These are phyloP conservation scores for Platygyra sinensis DNA, from an alignment of 64 coral and sea anemone genomes.

Conservation along the genomic window DNA sequence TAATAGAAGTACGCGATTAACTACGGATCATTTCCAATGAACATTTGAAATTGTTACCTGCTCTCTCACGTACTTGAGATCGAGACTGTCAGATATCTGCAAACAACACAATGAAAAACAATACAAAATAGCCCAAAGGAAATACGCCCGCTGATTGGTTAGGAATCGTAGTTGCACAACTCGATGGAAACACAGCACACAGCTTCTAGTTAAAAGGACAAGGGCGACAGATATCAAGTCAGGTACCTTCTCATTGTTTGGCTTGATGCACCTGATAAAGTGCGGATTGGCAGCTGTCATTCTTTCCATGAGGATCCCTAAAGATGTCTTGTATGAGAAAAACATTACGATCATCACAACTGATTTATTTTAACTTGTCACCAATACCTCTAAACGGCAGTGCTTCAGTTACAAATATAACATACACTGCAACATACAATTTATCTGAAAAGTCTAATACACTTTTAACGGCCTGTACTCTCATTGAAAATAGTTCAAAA, in stretches of 20 bases:
- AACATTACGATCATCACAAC: neutral
- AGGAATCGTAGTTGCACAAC: too few species aligned
- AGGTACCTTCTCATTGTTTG: constrained; percentile 71
- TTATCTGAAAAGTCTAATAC: too few species aligned
- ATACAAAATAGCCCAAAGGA: too few species aligned
- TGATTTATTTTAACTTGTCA: neutral
- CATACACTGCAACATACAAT: too few species aligned
- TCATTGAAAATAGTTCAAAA: too few species aligned
- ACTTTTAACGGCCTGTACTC: too few species aligned
- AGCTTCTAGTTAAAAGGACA: neutral
- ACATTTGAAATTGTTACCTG: constrained; percentile 32
- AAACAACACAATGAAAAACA: neutral
- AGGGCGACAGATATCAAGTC: neutral
- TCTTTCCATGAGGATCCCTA: constrained; percentile 80
- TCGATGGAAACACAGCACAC: too few species aligned
- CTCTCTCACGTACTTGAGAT: constrained; percentile 66
- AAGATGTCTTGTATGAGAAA: constrained; percentile 46
- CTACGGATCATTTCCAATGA: neutral
- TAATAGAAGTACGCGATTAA: neutral
- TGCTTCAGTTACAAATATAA: too few species aligned
- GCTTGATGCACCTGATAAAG: constrained; percentile 89
- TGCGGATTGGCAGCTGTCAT: constrained; percentile 92
- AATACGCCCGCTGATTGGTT: too few species aligned
- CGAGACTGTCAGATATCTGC: constrained; percentile 55
- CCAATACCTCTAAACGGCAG: too few species aligned